These are phyloP conservation scores for Xestia rhomboidea DNA, from an alignment of 2,888 invertebrate species.

Conservation along the genomic window DNA sequence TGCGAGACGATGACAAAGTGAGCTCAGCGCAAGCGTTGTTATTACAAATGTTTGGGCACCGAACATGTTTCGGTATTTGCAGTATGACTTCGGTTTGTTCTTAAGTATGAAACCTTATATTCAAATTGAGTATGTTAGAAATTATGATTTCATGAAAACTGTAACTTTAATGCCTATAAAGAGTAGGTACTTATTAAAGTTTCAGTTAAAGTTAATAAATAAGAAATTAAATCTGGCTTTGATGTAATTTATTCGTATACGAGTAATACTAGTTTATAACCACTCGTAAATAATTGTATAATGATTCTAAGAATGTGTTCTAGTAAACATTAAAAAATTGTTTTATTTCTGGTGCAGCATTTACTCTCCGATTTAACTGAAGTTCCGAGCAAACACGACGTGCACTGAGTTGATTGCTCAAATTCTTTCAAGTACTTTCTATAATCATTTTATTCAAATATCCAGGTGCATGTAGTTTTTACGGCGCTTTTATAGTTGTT, in stretches of 20 bases:
- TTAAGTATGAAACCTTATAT: background rate
- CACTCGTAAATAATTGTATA: slow-evolving; percentile 23
- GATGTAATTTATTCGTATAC: background rate
- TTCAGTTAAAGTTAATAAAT: slow-evolving; percentile 3
- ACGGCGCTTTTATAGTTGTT: slow-evolving; percentile 5
- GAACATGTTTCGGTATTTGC: slow-evolving; percentile 12
- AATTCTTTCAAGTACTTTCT: slow-evolving; percentile 14
- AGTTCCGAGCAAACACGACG: slow-evolving; percentile 28
- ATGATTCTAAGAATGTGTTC: slow-evolving; percentile 21
- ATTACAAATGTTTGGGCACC: slow-evolving; percentile 34
- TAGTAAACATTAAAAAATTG: slow-evolving; percentile 15
- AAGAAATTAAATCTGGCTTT: background rate
- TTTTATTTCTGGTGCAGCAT: slow-evolving; percentile 20
- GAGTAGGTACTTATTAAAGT: background rate
- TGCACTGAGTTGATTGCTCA: slow-evolving; percentile 32
- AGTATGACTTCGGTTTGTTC: slow-evolving; percentile 6
- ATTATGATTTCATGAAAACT: background rate
- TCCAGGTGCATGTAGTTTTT: slow-evolving; percentile 2
- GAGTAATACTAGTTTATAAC: slow-evolving; percentile 8
- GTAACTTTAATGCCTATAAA: background rate
- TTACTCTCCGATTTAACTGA: slow-evolving; percentile 15
- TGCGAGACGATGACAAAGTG: slow-evolving; percentile 49
- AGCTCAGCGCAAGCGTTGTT: slow-evolving; percentile 17
- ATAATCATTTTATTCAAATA: slow-evolving; percentile 19
- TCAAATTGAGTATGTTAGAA: background rate